These are phyloP conservation scores for Mionectes olivaceus DNA, from an alignment of 2,797 vertebrate genomes.

Conservation along the genomic window DNA sequence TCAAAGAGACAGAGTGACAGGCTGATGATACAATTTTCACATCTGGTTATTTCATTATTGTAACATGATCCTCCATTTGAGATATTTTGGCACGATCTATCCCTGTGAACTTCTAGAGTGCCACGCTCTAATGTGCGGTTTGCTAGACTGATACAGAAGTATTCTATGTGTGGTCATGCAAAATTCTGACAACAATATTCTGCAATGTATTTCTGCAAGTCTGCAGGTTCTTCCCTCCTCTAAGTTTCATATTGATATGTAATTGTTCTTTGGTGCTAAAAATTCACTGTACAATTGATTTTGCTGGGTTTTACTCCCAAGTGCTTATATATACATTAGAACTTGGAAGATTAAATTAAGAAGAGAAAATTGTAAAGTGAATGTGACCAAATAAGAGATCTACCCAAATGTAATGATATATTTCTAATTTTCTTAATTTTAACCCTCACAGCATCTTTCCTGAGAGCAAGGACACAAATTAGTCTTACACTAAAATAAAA, in stretches of 20 bases:
- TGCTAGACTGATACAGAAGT: neutral
- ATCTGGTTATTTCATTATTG: constrained; percentile 12
- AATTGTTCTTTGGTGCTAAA: neutral
- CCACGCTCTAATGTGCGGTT: neutral
- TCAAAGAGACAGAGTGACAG: neutral
- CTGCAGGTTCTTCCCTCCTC: neutral
- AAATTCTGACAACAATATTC: neutral
- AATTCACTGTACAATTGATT: neutral
- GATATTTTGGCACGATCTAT: neutral
- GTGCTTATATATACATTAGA: neutral
- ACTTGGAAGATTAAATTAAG: neutral
- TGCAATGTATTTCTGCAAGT: neutral
- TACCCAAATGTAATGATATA: neutral
- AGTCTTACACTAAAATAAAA: neutral
- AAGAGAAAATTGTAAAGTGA: neutral
- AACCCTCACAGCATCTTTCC: neutral
- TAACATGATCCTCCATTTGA: neutral
- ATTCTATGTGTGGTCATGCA: neutral
- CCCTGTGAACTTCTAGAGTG: neutral
- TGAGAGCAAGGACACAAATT: neutral
- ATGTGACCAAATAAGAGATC: neutral
- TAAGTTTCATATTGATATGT: neutral
- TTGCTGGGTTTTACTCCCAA: neutral
- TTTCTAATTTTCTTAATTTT: neutral
- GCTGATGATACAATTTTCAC: neutral